phyloP scores from a whole-genome alignment of 2,888 invertebrate species.

The Acanthosepion pharaonis region DNA sequence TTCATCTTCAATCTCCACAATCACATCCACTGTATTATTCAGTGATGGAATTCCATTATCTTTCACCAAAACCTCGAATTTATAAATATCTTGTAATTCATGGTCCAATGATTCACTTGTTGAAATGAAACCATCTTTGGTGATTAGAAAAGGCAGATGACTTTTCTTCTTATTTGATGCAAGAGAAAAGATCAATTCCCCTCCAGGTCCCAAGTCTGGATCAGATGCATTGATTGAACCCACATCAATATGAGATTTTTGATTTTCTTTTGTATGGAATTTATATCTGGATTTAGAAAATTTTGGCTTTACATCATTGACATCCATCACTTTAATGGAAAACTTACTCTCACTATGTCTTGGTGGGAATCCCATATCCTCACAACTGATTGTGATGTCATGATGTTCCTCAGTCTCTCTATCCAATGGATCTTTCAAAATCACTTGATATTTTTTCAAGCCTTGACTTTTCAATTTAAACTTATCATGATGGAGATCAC shows the following conservation, averaged over 20 bases:
- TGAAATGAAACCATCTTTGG: not conserved
- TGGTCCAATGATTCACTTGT: constrained; percentile 21
- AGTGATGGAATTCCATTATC: not conserved
- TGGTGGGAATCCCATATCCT: constrained; percentile 21
- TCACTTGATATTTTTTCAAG: constrained; percentile 9
- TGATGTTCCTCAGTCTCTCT: constrained; percentile 9
- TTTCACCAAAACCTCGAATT: constrained; percentile 20
- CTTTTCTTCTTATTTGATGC: not conserved
- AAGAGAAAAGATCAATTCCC: not conserved
- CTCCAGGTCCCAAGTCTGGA: not conserved
- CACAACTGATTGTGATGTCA: constrained; percentile 33
- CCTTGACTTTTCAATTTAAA: constrained; percentile 33
- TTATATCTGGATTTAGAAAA: constrained; percentile 4
- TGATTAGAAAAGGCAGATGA: not conserved
- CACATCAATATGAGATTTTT: not conserved
- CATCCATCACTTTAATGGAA: constrained; percentile 33
- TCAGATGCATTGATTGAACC: constrained; percentile 33
- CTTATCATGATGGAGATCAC: constrained; percentile 33
- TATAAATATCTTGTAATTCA: constrained; percentile 33
- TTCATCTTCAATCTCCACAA: constrained; percentile 20
- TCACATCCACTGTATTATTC: constrained; percentile 23
- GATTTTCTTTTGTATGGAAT: not conserved
- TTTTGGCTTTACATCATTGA: not conserved
- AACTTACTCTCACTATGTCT: constrained; percentile 21
- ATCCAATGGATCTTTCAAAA: constrained; percentile 1